Base-by-base conservation (phyloP, 2,888 invertebrate genomes). In the Brenthis ino region DNA sequence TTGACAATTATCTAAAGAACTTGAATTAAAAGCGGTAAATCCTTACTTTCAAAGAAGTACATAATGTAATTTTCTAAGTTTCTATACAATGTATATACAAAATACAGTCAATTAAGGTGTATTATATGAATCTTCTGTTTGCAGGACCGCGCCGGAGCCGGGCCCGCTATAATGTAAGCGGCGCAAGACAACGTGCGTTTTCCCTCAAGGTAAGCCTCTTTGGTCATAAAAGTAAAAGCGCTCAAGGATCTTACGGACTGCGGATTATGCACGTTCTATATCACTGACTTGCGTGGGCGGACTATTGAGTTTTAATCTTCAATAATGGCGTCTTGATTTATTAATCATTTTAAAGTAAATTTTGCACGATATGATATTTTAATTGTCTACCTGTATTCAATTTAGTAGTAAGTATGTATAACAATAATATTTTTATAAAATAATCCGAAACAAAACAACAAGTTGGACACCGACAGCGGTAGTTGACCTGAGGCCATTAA, bases 101-200 rank as follows among this genome's bases (percentile, higher is more conserved):
- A 65, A 20, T 51, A 47, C 16, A 47, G 14, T 16, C 5, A 60
- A 33, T 28, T 28, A 60, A n/a, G 50, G 5, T 28, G 50, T 28
- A 53, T 28, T 24, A 67, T 71, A 75, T 64, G 63, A 57, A 70
- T 67, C 80, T 81, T 76, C 75, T 82, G 80, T 79, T 85, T 82
- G 68, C 90, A 92, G 92, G 85, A 80, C 83, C 81, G 77, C 79
- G 80, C 79, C 79, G 83, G 82, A 80, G 79, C 76, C 77, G 76
- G 82, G 86, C 85, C 85, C 83, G 90, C 85, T 88, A 92, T 92
- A 91, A 92, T 92, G 92, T 92, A 86, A 91, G 82, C 90, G 85
- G 91, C 88, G 88, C 86, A 85, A 83, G 85, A 84, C 84, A 77
- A 82, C 82, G 87, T 86, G 86, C 86, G 82, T 85, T 86, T 88